Conservation (phyloP, 2,797 vertebrate species). For the Sciurus vulgaris region DNA sequence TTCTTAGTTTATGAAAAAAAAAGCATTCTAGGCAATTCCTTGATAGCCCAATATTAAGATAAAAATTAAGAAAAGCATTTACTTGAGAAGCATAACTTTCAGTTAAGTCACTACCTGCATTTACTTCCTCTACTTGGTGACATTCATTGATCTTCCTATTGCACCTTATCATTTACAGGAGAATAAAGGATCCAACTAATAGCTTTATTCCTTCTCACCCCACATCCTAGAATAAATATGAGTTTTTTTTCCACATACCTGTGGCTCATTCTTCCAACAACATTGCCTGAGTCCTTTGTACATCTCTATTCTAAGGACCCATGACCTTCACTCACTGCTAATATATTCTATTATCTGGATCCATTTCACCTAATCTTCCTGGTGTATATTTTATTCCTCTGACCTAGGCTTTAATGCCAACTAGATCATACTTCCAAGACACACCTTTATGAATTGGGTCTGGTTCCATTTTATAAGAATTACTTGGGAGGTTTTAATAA, state of each 20-base stretch:
- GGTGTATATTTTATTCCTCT: not conserved
- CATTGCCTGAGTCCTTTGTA: not conserved
- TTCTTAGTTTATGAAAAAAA: not conserved
- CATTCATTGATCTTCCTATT: not conserved
- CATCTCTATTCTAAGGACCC: not conserved
- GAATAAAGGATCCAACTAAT: not conserved
- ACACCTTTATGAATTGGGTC: not conserved
- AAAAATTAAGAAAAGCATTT: not conserved
- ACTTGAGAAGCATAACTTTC: not conserved
- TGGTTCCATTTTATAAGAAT: not conserved
- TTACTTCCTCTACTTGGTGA: not conserved
- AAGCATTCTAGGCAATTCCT: not conserved
- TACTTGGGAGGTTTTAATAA: not conserved
- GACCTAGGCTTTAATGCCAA: not conserved
- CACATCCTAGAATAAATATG: not conserved
- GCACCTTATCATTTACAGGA: not conserved
- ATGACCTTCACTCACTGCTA: not conserved
- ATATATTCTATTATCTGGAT: not conserved
- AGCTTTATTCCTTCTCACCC: not conserved
- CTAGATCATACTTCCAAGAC: not conserved
- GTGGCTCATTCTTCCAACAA: not conserved
- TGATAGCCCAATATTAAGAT: not conserved
- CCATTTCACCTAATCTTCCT: not conserved
- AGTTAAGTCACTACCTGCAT: not conserved
- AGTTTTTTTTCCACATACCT: not conserved